Percentiles rank a stretch among this genome's conserved stretches.
phyloP scores from a whole-genome alignment of 1,140 invertebrate genomes.

The Bombyx mandarina region DNA sequence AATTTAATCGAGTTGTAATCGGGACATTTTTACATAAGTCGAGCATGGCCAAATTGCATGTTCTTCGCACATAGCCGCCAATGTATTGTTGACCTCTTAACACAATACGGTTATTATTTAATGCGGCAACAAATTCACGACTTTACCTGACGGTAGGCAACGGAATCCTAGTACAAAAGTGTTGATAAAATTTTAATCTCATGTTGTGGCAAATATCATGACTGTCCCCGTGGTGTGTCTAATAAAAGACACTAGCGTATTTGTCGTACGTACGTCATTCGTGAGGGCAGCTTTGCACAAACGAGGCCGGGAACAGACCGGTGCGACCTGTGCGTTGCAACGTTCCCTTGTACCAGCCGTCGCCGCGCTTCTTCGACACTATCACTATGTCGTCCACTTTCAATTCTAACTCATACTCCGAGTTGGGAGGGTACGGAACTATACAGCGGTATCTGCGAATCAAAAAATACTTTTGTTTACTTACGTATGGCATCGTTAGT shows the following conservation, averaged over 20 bases:
- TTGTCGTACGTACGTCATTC: slow-evolving; percentile 19
- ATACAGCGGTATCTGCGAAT: slow-evolving; percentile 86
- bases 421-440: slow-evolving; percentile 95
- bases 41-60: no score
- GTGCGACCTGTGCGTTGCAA: slow-evolving; percentile 90
- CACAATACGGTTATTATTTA: no score
- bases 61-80: no score
- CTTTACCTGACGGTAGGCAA: no score
- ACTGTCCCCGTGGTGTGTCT: not conserved
- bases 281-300: slow-evolving; percentile 80
- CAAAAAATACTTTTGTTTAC: slow-evolving; percentile 4
- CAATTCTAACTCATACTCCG: slow-evolving; percentile 91
- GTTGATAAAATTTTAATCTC: no score
- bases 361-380: slow-evolving; percentile 92
- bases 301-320: slow-evolving; percentile 94
- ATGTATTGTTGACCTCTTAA: no score
- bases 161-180: no score
- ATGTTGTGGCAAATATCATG: no score
- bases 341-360: slow-evolving; percentile 96
- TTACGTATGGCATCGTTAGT: no score
- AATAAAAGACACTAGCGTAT: slow-evolving; percentile 23
- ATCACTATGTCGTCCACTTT: slow-evolving; percentile 92
- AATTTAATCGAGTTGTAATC: no score
- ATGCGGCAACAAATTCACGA: no score
- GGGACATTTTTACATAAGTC: no score